Percentiles rank a stretch among this genome's conserved stretches.
Evolutionary conservation across 1,140 invertebrate species (phyloP).

Genomic region (Bombus sibiricus): DNA sequence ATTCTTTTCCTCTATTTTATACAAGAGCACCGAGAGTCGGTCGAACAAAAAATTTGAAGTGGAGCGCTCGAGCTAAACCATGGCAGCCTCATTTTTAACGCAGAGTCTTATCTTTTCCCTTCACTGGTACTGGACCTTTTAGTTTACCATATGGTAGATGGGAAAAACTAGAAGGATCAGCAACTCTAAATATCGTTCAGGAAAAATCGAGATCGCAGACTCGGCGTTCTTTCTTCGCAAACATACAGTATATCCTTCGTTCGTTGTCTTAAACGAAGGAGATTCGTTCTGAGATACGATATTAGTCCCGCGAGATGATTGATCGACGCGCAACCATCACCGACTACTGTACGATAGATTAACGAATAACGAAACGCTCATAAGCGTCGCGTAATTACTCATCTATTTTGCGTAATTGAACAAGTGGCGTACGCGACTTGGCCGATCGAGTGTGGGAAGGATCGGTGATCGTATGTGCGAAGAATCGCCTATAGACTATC

Average conservation of each 20-base stretch:
- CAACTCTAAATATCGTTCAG: background rate
- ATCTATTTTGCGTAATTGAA: conserved; percentile 61
- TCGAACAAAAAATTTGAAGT: background rate
- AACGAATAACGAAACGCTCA: conserved; percentile 56
- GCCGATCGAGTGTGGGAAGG: conserved; percentile 20
- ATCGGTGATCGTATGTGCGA: conserved; percentile 24
- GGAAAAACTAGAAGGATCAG: background rate
- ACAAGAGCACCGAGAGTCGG: too few relatives aligned
- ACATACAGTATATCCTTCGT: background rate
- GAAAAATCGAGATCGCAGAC: background rate
- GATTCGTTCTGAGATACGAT: background rate
- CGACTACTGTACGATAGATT: conserved; percentile 17
- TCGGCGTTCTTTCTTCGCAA: background rate
- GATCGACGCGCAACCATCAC: too few relatives aligned
- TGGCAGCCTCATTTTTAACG: background rate
- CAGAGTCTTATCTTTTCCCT: background rate
- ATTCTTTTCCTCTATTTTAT: conserved; percentile 1
- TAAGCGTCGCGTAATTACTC: conserved; percentile 57
- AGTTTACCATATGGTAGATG: background rate
- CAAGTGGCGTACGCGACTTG: conserved; percentile 16
- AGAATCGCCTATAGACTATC: conserved; percentile 16
- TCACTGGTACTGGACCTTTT: background rate
- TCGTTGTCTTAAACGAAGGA: background rate
- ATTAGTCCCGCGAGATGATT: background rate
- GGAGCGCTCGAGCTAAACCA: background rate